Conservation (phyloP, 2,888 invertebrate genomes). For the Brassicogethes aeneus region DNA sequence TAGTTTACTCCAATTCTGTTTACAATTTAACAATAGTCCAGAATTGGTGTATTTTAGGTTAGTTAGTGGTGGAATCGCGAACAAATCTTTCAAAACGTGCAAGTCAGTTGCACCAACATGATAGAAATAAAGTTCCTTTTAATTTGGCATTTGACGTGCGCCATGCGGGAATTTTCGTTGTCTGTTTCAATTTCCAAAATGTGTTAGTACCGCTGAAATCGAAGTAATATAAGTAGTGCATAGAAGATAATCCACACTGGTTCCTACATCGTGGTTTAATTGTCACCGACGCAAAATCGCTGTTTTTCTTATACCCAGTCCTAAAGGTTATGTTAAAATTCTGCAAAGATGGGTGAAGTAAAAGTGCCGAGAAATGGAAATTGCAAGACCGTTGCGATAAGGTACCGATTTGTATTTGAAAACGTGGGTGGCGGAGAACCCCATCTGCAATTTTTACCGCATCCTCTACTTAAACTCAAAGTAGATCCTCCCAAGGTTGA, state of each 20-base stretch:
- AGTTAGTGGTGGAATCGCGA: too few species aligned
- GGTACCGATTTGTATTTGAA: slow-evolving; percentile 35
- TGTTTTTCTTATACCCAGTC: background rate
- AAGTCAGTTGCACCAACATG: slow-evolving; percentile 43
- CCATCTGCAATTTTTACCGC: slow-evolving; percentile 30
- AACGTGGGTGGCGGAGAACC: slow-evolving; percentile 28
- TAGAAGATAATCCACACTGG: too few species aligned
- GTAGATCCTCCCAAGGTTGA: slow-evolving; percentile 26
- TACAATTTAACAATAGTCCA: too few species aligned
- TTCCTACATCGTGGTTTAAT: background rate
- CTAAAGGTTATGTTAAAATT: slow-evolving; percentile 17
- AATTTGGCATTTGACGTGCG: slow-evolving; percentile 23
- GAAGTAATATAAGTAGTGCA: too few species aligned
- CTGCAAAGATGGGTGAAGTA: slow-evolving; percentile 32
- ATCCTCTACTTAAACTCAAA: slow-evolving; percentile 32
- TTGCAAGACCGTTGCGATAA: slow-evolving; percentile 34
- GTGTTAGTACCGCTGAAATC: too few species aligned
- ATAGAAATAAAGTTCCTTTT: slow-evolving; percentile 12
- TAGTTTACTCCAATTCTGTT: too few species aligned
- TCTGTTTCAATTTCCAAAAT: slow-evolving; percentile 13
- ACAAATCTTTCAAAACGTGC: too few species aligned
- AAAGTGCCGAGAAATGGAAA: slow-evolving; percentile 23
- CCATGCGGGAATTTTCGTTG: slow-evolving; percentile 29
- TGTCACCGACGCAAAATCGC: background rate
- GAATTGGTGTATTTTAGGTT: too few species aligned